Base-by-base conservation (phyloP, 2,797 vertebrate species). In the Cetoscarus ocellatus region DNA sequence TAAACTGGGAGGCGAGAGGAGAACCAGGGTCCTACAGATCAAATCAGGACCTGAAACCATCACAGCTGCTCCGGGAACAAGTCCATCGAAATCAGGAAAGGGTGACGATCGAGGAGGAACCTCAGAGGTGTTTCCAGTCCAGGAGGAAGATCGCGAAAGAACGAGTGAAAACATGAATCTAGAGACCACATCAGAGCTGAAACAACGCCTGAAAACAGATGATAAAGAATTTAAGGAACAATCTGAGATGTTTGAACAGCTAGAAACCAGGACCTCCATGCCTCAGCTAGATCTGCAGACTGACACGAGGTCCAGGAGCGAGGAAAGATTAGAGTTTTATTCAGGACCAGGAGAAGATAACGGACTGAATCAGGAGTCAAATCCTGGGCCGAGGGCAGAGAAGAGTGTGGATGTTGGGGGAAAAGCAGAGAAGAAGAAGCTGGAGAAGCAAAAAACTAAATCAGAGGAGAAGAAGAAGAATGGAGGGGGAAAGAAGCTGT, bases 401-500 rank as follows among this genome's bases (percentile, higher is more conserved):
- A 15, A 39, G 3, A 8, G 7, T 35, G 27, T 27, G 2, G 2
- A 27, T 27, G 27, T 2, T 3, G 61, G 4, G 8, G 1, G 44
- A 15, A 51, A 13, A 51, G 11, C 5, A 13, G 49, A 34, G 15
- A 51, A 51, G 11, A 44, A 44, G 14, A 51, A 13, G 19, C 5
- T 10, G 19, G 49, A 51, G 18, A 17, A 50, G 48, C 10, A 50
- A 8, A 27, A 17, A 50, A 50, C 7, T 11, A 19, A 19, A 10
- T 12, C 18, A 27, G 48, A 19, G 10, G 48, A 6, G 35, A 6
- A 66, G 36, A 6, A 36, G 60, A 36, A 53, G 61, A 34, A 1
- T 0, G 12, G 43, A 51, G 51, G 52, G 57, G 39, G 5, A 6
- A 70, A 73, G 71, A 70, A 63, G 8, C 70, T 27, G 38, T 2